Base-by-base conservation (phyloP, 2,888 invertebrate genomes). In the Pammene fasciana region DNA sequence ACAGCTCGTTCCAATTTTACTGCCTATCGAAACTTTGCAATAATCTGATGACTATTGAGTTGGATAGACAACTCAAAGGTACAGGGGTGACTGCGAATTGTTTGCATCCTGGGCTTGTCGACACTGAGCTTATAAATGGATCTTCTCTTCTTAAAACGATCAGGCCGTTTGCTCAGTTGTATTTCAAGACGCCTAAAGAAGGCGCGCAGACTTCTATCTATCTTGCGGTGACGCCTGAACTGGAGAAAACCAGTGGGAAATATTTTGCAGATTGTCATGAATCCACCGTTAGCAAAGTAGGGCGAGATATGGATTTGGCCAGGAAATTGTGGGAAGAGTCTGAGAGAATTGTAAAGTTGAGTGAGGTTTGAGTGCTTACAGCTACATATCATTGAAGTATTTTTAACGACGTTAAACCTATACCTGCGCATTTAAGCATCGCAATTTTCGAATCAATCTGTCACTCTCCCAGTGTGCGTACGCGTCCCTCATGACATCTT, bases 41-140 rank as follows among this genome's bases (percentile, higher is more conserved):
- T 77, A 94, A 97, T 72, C 94, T 95, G 67, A 96, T 96, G 79
- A 94, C 96, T 0, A 82, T 93, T 41, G 97, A 97, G 85, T 85
- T 97, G 72, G 95, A 95, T 5, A 92, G 94, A 67, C 93, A 94
- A 65, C 84, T 97, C 61, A 93, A 95, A 79, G 95, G 94, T 5
- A 94, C 95, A 1, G 94, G 94, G 26, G 95, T 97, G 0, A 96
- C 96, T 0, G 95, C 94, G 0, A 97, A 97, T 82, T 95, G 95
- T 77, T 88, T 97, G 65, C 97, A 97, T 89, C 97, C 97, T 0
- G 97, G 97, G 36, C 93, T 95, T 86, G 95, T 97, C 48, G 94
- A 94, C 76, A 95, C 96, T 0, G 95, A 95, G 43, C 13, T 54
- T 9, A 8, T 36, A 54, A 54, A 8, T 36, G 36, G 34, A 3